Conservation (phyloP, 2,797 vertebrate genomes). For the Euthynnus affinis region DNA sequence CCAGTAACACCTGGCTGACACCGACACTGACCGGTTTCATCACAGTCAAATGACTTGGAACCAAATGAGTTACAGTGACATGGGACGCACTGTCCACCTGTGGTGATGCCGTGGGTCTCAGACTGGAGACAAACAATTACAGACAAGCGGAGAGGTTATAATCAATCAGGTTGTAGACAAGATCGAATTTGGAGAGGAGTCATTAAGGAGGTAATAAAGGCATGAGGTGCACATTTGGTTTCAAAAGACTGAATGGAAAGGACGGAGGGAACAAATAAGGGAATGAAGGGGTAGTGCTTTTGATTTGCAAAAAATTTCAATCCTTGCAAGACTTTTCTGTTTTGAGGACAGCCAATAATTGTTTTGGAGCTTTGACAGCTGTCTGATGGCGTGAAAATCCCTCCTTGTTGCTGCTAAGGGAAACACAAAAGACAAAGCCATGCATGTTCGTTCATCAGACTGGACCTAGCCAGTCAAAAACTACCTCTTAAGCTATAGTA, state of each 20-base stretch:
- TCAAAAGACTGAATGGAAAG: not conserved
- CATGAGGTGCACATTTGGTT: not conserved
- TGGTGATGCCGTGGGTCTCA: slow-evolving; percentile 88
- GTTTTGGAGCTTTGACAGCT: not conserved
- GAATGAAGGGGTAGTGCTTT: not conserved
- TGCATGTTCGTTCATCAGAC: slow-evolving; percentile 2
- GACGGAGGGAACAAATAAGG: not conserved
- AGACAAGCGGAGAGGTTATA: slow-evolving; percentile 1
- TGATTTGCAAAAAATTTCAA: not conserved
- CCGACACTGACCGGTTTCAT: slow-evolving; percentile 92
- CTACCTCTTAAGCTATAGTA: not conserved
- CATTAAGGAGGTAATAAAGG: not conserved
- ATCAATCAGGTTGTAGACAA: not conserved
- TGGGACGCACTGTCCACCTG: slow-evolving; percentile 89
- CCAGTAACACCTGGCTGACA: slow-evolving; percentile 95
- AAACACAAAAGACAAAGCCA: slow-evolving; percentile 13
- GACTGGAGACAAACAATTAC: slow-evolving; percentile 78
- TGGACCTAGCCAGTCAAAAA: not conserved
- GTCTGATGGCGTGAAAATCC: not conserved
- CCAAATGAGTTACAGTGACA: slow-evolving; percentile 98
- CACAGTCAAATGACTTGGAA: slow-evolving; percentile 97
- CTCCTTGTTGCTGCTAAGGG: not conserved
- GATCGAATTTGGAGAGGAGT: not conserved
- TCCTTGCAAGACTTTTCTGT: not conserved
- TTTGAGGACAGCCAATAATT: not conserved